A percentile compares a stretch with the other conserved stretches of the same genome.
These are phyloP conservation scores for Saguinus imperator DNA, from an alignment of 2,113 vertebrate species.

Conservation along the genomic window DNA sequence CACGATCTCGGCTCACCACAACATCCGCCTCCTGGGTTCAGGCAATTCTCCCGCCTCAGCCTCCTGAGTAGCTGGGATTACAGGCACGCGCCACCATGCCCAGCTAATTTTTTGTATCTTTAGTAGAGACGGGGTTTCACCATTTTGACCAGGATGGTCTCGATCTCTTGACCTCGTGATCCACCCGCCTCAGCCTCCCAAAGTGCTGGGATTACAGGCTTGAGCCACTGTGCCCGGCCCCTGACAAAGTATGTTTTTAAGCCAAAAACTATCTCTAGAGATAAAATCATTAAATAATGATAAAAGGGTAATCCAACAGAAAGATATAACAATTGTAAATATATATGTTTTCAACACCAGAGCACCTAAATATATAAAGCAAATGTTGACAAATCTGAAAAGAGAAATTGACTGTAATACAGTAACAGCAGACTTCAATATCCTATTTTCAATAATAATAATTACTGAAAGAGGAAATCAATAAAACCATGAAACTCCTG, in stretches of 20 bases:
- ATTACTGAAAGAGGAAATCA: background rate
- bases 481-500: background rate
- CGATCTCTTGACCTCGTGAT: too few species aligned
- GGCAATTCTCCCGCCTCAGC: too few species aligned
- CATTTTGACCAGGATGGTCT: too few species aligned
- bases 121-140: too few species aligned
- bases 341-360: background rate
- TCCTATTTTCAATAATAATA: background rate
- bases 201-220: too few species aligned
- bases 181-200: too few species aligned
- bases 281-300: background rate
- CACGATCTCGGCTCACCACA: too few species aligned
- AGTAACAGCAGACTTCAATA: background rate
- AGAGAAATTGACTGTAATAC: background rate
- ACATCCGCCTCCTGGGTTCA: too few species aligned
- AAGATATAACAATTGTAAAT: background rate
- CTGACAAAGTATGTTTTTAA: background rate
- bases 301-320: background rate
- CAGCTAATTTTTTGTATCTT: too few species aligned
- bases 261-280: background rate
- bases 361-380: background rate
- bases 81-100: too few species aligned
- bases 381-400: background rate
- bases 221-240: too few species aligned
- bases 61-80: too few species aligned